Evolutionary conservation across 2,113 vertebrate genomes (phyloP), one percentile per base, ranked within the genome.

Genomic region (Sebastes fasciatus): DNA sequence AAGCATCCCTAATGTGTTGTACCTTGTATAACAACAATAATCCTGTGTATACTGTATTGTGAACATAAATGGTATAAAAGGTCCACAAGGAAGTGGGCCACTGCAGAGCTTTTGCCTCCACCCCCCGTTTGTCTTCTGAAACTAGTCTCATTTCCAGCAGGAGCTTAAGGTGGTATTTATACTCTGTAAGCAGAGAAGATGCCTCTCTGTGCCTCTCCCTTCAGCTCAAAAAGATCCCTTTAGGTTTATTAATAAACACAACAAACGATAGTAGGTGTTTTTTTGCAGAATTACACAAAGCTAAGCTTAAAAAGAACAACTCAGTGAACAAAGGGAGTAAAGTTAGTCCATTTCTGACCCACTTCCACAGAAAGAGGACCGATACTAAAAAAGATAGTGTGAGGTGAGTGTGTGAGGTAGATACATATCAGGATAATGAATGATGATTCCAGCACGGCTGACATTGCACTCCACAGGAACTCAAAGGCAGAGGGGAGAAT

Each of bases 401-500:
- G 42, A 26, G 75, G 61, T 8, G 19, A 88, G 52, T 49, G 60
- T 26, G 64, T 7, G 65, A 72, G 64, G 69, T 71, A 74, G 80
- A 77, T 76, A 71, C 80, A 81, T 65, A 90, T 83, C 57, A 75
- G 79, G 86, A 87, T 93, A 89, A 88, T 91, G 88, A 94, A 87
- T 89, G 91, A 93, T 92, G 90, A 90, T 85, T 93, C 82, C 79
- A 88, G 91, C 89, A 58, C 4, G 49, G 90, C 92, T 95, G 94
- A 94, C 94, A 92, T 93, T 94, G 94, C 92, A 79, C 93, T 91
- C 93, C 73, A 81, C 89, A 58, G 94, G 94, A 95, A 88, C 84
- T 89, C 93, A 90, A 92, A 94, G 94, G 88, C 88, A 92, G 89
- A 88, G 84, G 79, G 83, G 86, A 74, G 88, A 83, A 88, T 68